Evolutionary conservation across 1,140 invertebrate genomes (phyloP), one percentile per base, ranked within the genome.

Genomic region (Caerostris extrusa): DNA sequence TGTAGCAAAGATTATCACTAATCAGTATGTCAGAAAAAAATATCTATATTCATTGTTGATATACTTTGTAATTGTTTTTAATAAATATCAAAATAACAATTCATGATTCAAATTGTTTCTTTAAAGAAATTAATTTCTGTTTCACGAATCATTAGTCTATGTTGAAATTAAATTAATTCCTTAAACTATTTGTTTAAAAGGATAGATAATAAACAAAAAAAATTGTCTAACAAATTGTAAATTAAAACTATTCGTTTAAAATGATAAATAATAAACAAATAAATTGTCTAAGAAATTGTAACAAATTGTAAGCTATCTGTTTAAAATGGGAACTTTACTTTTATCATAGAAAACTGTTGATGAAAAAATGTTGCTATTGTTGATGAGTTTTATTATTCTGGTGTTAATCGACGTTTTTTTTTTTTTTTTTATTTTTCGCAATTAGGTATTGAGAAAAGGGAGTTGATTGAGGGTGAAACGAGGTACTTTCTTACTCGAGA

Each of bases 381-480:
- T 64, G 17, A 5, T 17, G 14, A 6, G 0, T 19, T 4, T 2
- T 14, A 69, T 4, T 69, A 19, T 0, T 3, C 7, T n/a, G 7
- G 19, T n/a, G 17, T 17, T 19, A 69, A n/a, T 5, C 7, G 19
- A 34, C 5, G 53, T 10, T 91, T 5, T 0, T 3, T 8, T 53
- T 61, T 67, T 10, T 91, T 5, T 0, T 3, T 8, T 53, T 61
- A 34, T 71, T 71, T 71, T 71, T 14, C 14, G 5, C 17, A 6
- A 2, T 57, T 86, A 93, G 91, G 92, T 7, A 89, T 19, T 7
- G 92, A 93, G 61, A 93, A 77, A 56, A n/a, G 17, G 10, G 55
- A 71, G 55, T 7, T 69, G 1, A 77, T 93, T 67, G 67, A 93
- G 89, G 85, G 85, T 17, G 92, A 93, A 50, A 61, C 34, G 7